Percentiles rank a stretch among this genome's conserved stretches.
These are phyloP conservation scores for Peromyscus californicus DNA, from an alignment of 2,113 vertebrate species.

Conservation along the genomic window DNA sequence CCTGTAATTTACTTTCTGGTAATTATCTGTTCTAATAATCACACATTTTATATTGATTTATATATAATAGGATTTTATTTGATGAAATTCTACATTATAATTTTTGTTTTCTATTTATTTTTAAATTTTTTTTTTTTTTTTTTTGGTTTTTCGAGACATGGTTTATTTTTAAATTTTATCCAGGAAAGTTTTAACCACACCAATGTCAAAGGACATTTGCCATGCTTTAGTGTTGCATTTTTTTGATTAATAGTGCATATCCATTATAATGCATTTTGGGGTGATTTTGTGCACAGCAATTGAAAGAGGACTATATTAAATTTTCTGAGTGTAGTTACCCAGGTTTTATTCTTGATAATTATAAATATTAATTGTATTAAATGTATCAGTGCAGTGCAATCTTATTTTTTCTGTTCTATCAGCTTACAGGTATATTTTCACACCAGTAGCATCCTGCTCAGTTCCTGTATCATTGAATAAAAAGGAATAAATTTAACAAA, in stretches of 20 bases:
- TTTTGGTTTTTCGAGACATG: no score
- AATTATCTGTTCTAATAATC: neutral
- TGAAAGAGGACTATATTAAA: neutral
- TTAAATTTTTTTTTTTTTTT: no score
- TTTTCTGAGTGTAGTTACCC: neutral
- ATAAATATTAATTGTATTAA: neutral
- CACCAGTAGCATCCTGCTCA: neutral
- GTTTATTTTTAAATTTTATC: rapidly evolving
- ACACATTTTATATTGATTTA: neutral
- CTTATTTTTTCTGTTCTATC: neutral
- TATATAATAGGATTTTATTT: neutral
- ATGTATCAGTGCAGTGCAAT: neutral
- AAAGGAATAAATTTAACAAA: neutral
- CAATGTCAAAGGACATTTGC: neutral
- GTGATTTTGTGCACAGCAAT: neutral
- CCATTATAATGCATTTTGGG: neutral
- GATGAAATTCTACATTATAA: neutral
- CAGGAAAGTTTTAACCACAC: neutral
- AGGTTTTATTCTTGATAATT: neutral
- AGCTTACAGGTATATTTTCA: neutral
- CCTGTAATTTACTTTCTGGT: neutral
- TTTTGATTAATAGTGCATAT: neutral
- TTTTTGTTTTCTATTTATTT: neutral
- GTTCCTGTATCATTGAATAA: neutral
- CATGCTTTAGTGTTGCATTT: neutral